These are phyloP conservation scores for Cottus gobio DNA, from an alignment of 2,113 vertebrate genomes.

Conservation along the genomic window DNA sequence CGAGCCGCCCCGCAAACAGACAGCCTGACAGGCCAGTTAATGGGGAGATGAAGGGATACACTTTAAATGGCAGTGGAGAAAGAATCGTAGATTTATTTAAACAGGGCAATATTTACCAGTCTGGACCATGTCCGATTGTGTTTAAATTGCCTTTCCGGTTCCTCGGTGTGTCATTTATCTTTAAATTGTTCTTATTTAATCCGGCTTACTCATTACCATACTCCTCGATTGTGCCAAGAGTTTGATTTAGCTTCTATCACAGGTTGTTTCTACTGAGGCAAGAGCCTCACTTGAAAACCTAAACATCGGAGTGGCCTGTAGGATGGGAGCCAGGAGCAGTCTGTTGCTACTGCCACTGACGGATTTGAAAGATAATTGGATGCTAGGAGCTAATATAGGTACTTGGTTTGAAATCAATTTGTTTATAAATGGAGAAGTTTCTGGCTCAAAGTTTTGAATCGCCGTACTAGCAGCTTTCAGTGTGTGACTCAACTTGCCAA, in stretches of 20 bases:
- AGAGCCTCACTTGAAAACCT: slow-evolving; percentile 59
- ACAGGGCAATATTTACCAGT: slow-evolving; percentile 63
- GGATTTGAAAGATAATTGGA: slow-evolving; percentile 49
- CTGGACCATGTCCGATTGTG: slow-evolving; percentile 58
- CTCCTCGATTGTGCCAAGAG: slow-evolving; percentile 46
- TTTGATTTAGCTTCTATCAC: slow-evolving; percentile 62
- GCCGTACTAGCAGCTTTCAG: slow-evolving; percentile 16
- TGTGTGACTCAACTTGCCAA: slow-evolving; percentile 21
- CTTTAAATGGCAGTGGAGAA: slow-evolving; percentile 57
- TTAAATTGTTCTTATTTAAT: slow-evolving; percentile 48
- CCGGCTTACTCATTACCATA: slow-evolving; percentile 43
- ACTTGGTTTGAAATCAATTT: slow-evolving; percentile 15
- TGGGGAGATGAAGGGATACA: slow-evolving; percentile 73
- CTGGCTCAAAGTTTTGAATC: slow-evolving; percentile 7
- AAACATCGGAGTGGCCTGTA: slow-evolving; percentile 67
- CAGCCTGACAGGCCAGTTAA: slow-evolving; percentile 73
- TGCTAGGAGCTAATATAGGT: slow-evolving; percentile 3
- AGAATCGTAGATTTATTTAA: slow-evolving; percentile 62
- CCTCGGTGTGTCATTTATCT: slow-evolving; percentile 37
- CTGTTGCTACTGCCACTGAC: slow-evolving; percentile 19
- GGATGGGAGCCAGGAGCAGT: slow-evolving; percentile 46
- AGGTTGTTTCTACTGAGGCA: slow-evolving; percentile 54
- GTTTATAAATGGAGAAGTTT: slow-evolving; percentile 25
- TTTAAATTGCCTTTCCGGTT: slow-evolving; percentile 53
- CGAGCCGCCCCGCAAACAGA: slow-evolving; percentile 68